Conservation (phyloP, 2,888 invertebrate genomes). For the Brachyptera putata region DNA sequence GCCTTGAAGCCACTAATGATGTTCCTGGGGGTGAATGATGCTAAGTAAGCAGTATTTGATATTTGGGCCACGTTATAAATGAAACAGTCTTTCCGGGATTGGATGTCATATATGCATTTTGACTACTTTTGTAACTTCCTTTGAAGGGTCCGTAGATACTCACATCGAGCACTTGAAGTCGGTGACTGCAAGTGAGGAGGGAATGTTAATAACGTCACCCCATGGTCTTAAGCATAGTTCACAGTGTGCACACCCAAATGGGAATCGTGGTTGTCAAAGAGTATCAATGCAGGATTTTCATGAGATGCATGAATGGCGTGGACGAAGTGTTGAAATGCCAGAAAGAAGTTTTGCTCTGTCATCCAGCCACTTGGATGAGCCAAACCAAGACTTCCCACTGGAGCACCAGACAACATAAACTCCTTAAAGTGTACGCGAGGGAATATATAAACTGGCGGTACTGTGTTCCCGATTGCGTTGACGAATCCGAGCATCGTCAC, state of each 20-base stretch:
- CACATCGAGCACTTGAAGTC: conserved; percentile 44
- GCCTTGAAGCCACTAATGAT: conserved; percentile 40
- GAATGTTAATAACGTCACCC: conserved; percentile 42
- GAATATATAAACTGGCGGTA: too few species aligned
- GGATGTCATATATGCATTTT: too few species aligned
- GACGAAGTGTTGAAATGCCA: conserved; percentile 31
- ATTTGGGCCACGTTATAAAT: conserved; percentile 23
- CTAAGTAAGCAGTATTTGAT: conserved; percentile 36
- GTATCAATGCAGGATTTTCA: conserved; percentile 33
- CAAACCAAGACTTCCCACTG: conserved; percentile 31
- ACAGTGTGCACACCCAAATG: conserved; percentile 36
- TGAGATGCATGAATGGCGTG: conserved; percentile 12
- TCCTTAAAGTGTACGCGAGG: neutral
- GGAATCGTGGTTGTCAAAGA: conserved; percentile 42
- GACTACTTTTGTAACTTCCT: too few species aligned
- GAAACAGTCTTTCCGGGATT: conserved; percentile 33
- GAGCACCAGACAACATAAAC: conserved; percentile 25
- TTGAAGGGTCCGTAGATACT: conserved; percentile 43
- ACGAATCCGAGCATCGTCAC: neutral
- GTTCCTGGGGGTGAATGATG: conserved; percentile 39
- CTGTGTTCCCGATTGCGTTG: neutral
- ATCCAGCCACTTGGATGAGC: too few species aligned
- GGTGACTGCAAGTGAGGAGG: conserved; percentile 44
- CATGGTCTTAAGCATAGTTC: conserved; percentile 40
- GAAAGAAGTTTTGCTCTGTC: too few species aligned